Percentiles rank a stretch among this genome's conserved stretches.
Evolutionary conservation across 1,140 invertebrate species (phyloP).

Genomic region (Latrodectus geometricus): DNA sequence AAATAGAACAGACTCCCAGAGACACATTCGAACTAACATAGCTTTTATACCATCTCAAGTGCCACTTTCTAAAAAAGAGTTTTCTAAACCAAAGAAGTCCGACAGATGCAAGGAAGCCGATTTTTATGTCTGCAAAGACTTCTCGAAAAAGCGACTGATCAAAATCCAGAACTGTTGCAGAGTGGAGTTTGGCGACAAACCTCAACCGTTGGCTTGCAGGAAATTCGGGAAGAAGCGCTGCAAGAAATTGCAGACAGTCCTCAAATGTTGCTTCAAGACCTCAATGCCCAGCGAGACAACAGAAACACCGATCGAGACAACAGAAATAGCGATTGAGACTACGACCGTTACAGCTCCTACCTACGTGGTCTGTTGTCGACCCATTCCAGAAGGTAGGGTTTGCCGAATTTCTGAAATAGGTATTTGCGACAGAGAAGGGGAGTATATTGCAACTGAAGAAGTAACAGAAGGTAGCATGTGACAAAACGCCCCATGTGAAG

Average conservation of each 20-base stretch:
- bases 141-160: conserved; percentile 24
- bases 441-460: background rate
- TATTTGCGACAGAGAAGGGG: background rate
- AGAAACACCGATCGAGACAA: background rate
- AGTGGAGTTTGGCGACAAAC: background rate
- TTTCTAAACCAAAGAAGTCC: background rate
- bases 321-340: background rate
- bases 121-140: conserved; percentile 23
- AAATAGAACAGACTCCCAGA: background rate
- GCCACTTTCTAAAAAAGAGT: too few species aligned
- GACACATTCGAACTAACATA: background rate
- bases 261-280: conserved; percentile 64
- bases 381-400: background rate
- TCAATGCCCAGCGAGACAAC: background rate
- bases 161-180: conserved; percentile 35
- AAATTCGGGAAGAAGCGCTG: conserved; percentile 50
- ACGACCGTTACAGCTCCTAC: background rate
- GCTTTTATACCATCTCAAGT: background rate
- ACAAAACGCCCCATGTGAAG: conserved; percentile 29
- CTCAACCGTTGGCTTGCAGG: background rate
- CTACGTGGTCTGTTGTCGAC: background rate
- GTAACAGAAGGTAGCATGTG: background rate
- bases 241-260: conserved; percentile 50
- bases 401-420: background rate
- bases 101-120: conserved; percentile 37